A percentile compares a stretch with the other conserved stretches of the same genome.
These are phyloP conservation scores for Lutraria lutraria DNA, from an alignment of 2,888 invertebrate species.

Conservation along the genomic window DNA sequence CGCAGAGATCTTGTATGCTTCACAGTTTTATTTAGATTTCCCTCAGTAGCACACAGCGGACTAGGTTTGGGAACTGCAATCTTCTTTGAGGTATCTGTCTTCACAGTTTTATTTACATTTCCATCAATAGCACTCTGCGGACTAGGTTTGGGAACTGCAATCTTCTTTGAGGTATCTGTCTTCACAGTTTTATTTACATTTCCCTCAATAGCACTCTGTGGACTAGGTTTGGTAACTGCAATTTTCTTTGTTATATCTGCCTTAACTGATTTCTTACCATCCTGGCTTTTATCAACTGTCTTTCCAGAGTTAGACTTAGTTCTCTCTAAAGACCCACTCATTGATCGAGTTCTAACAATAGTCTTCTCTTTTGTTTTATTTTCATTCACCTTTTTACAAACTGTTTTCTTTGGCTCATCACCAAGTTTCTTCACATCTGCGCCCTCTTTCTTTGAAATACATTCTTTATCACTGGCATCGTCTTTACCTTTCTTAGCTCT, in stretches of 20 bases:
- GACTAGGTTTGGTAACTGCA: not conserved
- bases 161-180: not conserved
- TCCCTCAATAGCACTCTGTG: not conserved
- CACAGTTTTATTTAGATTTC: not conserved
- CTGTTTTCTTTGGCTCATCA: not conserved
- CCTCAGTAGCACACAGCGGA: not conserved
- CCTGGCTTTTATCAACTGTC: not conserved
- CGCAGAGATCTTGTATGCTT: not conserved
- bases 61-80: not conserved
- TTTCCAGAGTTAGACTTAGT: not conserved
- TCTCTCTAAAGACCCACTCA: constrained; percentile 39
- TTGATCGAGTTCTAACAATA: constrained; percentile 25
- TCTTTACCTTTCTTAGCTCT: constrained; percentile 14
- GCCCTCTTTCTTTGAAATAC: not conserved
- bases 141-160: not conserved
- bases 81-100: not conserved
- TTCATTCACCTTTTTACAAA: not conserved
- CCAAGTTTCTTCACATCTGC: not conserved
- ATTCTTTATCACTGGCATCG: constrained; percentile 4
- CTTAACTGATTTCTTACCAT: not conserved
- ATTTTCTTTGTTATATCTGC: not conserved
- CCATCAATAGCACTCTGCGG: not conserved
- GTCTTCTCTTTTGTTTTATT: constrained; percentile 10
- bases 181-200: not conserved
- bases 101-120: not conserved